Conservation (phyloP, 2,113 vertebrate species). For the Ranitomeya variabilis region DNA sequence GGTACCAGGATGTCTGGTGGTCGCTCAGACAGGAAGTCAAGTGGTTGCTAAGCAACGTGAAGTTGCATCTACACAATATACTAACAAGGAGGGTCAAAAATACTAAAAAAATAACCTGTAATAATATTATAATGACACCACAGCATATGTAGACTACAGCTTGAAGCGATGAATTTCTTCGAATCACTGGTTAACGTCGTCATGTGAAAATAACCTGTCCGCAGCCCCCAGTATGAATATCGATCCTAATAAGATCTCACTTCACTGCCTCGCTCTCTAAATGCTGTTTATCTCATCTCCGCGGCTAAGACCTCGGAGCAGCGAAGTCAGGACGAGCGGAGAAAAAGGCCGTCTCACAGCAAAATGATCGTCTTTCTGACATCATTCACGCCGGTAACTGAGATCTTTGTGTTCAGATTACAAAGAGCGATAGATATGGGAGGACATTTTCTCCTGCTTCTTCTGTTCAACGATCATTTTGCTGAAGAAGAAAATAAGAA, state of each 20-base stretch:
- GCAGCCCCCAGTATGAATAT: slow-evolving; percentile 61
- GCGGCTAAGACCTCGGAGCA: slow-evolving; percentile 54
- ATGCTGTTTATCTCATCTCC: slow-evolving; percentile 66
- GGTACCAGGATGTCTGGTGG: neutral
- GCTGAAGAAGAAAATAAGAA: neutral
- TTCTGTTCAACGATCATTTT: neutral
- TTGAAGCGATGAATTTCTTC: slow-evolving; percentile 64
- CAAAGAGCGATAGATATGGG: neutral
- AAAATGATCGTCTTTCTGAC: slow-evolving; percentile 62
- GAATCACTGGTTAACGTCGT: slow-evolving; percentile 63
- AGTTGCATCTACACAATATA: no score
- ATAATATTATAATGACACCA: no score
- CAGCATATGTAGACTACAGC: slow-evolving; percentile 59
- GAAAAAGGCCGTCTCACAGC: slow-evolving; percentile 60
- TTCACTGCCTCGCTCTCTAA: slow-evolving; percentile 61
- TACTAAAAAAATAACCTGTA: no score
- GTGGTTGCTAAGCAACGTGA: no score
- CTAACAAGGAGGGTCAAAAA: no score
- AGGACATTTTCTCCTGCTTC: neutral
- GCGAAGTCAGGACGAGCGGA: slow-evolving; percentile 61
- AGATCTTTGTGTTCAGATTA: slow-evolving; percentile 70
- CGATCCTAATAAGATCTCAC: slow-evolving; percentile 63
- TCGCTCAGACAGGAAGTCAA: no score
- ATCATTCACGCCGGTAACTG: slow-evolving; percentile 66
- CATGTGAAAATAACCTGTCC: slow-evolving; percentile 61